A percentile compares a stretch with the other conserved stretches of the same genome.
These are phyloP conservation scores for Myotis daubentonii DNA, from an alignment of 2,797 vertebrate species.

Conservation along the genomic window DNA sequence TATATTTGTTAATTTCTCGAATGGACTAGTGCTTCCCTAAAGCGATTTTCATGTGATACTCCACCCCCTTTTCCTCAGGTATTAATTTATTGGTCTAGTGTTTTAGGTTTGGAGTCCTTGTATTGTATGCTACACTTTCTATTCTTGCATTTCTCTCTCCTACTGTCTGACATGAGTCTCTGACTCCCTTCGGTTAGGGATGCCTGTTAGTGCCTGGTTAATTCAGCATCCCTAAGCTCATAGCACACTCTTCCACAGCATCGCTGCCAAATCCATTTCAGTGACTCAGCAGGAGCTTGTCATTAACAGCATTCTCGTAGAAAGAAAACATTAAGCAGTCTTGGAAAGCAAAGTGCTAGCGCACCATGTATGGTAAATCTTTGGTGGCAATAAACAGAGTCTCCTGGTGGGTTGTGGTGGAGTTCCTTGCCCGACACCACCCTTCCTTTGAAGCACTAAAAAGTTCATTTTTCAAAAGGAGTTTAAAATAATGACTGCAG, in stretches of 20 bases:
- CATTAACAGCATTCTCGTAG: constrained; percentile 55
- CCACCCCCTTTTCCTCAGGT: background rate
- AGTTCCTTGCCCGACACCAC: background rate
- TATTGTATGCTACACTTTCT: background rate
- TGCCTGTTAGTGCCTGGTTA: background rate
- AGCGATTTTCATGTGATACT: background rate
- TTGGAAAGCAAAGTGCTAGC: constrained; percentile 31
- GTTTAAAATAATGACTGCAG: background rate
- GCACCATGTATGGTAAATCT: background rate
- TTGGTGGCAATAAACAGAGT: background rate
- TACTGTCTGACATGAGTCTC: background rate
- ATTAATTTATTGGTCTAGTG: background rate
- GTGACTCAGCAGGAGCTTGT: constrained; percentile 62
- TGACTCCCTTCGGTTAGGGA: background rate
- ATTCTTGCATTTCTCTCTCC: background rate
- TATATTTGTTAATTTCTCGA: constrained; percentile 7
- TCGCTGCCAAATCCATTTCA: constrained; percentile 37
- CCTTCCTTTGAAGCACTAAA: constrained; percentile 11
- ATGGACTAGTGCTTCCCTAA: constrained; percentile 8
- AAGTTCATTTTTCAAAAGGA: background rate
- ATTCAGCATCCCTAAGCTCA: background rate
- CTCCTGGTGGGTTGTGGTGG: background rate
- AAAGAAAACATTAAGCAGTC: constrained; percentile 60
- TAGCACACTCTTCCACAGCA: background rate
- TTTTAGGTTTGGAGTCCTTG: background rate